These are phyloP conservation scores for Dolomedes plantarius DNA, from an alignment of 2,888 invertebrate species.

Conservation along the genomic window DNA sequence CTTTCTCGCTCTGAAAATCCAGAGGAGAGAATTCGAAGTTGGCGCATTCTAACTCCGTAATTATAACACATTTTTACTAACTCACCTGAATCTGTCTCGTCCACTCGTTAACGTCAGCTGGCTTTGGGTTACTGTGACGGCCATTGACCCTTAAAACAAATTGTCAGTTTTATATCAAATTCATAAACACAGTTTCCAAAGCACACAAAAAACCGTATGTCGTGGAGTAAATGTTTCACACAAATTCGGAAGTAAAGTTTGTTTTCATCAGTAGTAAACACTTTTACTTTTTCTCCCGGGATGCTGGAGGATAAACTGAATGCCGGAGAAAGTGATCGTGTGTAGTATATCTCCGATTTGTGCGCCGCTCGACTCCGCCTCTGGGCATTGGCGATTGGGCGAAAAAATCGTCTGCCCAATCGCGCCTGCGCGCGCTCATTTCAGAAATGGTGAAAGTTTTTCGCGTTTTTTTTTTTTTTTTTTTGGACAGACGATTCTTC, in stretches of 20 bases:
- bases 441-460: conserved; percentile 42
- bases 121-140: conserved; percentile 71
- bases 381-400: conserved; percentile 50
- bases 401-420: conserved; percentile 47
- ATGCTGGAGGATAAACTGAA: conserved; percentile 60
- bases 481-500: not conserved
- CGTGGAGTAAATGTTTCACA: not conserved
- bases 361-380: conserved; percentile 56
- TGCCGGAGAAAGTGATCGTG: conserved; percentile 68
- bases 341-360: conserved; percentile 57
- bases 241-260: not conserved
- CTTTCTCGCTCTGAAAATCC: not conserved
- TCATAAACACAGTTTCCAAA: not conserved
- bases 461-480: conserved; percentile 19
- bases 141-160: conserved; percentile 54
- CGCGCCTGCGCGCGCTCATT: conserved; percentile 60
- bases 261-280: conserved; percentile 14
- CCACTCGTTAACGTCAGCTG: conserved; percentile 72
- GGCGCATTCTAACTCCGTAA: conserved; percentile 9
- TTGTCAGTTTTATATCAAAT: conserved; percentile 6
- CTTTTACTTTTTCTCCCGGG: conserved; percentile 54
- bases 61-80: not conserved
- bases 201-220: not conserved
- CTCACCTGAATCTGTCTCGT: conserved; percentile 71
- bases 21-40: not conserved